Percentiles rank a stretch among this genome's conserved stretches.
phyloP scores from a whole-genome alignment of 2,797 vertebrate genomes.

The Diceros bicornis region DNA sequence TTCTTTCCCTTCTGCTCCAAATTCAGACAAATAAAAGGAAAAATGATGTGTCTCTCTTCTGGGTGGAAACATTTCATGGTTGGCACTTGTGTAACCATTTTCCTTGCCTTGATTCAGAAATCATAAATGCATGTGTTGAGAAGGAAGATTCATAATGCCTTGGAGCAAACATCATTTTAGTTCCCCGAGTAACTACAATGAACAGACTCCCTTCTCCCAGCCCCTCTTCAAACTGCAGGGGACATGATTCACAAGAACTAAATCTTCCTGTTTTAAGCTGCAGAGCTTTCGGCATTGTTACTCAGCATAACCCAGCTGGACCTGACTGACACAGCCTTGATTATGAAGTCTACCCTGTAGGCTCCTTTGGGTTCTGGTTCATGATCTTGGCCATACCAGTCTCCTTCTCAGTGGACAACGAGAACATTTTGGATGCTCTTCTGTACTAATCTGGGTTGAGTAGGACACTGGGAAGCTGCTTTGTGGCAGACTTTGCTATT shows the following conservation, averaged over 20 bases:
- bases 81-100: background rate
- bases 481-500: background rate
- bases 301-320: background rate
- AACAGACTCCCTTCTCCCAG: background rate
- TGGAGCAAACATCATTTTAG: background rate
- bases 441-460: background rate
- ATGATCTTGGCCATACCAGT: background rate
- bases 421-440: background rate
- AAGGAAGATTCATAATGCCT: background rate
- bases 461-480: background rate
- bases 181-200: background rate
- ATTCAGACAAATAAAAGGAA: background rate
- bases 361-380: background rate
- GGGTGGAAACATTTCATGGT: background rate
- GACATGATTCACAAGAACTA: background rate
- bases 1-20: background rate
- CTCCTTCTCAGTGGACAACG: background rate
- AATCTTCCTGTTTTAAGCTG: background rate
- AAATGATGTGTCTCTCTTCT: background rate
- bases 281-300: background rate
- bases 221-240: background rate
- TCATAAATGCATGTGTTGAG: background rate
- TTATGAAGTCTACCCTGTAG: background rate
- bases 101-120: background rate
- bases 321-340: background rate